A percentile compares a stretch with the other conserved stretches of the same genome.
phyloP scores from a whole-genome alignment of 2,113 vertebrate genomes.

The Anarrhichthys ocellatus region DNA sequence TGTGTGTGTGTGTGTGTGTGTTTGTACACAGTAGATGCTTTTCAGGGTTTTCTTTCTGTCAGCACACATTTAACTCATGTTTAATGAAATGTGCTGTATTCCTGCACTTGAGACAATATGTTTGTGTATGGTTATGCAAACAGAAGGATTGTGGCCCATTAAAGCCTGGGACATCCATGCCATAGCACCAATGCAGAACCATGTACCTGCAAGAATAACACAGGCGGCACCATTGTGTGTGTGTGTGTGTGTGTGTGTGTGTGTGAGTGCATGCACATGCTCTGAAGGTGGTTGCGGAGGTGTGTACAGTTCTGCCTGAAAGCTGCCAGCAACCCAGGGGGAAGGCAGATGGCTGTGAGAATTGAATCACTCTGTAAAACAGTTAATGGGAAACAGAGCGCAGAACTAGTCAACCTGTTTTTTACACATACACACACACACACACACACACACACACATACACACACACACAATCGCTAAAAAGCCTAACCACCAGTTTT shows the following conservation, averaged over 20 bases:
- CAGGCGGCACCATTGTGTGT: not conserved
- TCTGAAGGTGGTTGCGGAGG: slow-evolving; percentile 32
- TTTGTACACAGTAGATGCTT: not conserved
- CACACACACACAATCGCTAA: not conserved
- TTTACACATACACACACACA: not conserved
- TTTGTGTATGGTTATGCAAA: slow-evolving; percentile 3
- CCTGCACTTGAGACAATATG: not conserved
- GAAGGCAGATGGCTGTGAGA: slow-evolving; percentile 64
- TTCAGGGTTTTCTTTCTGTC: not conserved
- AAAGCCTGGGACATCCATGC: not conserved
- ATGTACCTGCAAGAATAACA: slow-evolving; percentile 6
- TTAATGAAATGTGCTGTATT: not conserved
- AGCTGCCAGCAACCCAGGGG: slow-evolving; percentile 59
- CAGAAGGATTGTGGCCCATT: not conserved
- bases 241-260: not conserved
- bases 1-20: not conserved
- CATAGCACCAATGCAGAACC: not conserved
- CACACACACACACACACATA: not conserved
- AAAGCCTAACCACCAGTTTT: slow-evolving; percentile 7
- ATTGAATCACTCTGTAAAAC: slow-evolving; percentile 66
- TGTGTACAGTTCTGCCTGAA: slow-evolving; percentile 55
- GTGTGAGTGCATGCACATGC: not conserved
- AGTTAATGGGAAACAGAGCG: slow-evolving; percentile 57
- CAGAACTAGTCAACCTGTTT: slow-evolving; percentile 32
- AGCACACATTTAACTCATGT: not conserved